Percentiles rank a stretch among this genome's conserved stretches.
Evolutionary conservation across 2,888 invertebrate species (phyloP).

Genomic region (Theretra japonica): DNA sequence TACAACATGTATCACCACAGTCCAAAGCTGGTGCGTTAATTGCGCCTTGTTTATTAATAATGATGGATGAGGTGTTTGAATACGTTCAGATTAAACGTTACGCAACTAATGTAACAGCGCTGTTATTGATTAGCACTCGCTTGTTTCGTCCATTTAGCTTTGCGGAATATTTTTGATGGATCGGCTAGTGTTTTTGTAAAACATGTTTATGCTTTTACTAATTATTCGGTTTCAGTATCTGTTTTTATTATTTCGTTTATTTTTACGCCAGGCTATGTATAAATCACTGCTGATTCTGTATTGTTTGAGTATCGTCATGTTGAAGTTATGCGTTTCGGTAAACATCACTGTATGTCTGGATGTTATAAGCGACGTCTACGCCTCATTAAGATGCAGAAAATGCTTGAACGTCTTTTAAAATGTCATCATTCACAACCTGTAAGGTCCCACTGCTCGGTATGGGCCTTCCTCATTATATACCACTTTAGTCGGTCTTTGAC

Average conservation of each 20-base stretch:
- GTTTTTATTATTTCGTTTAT: neutral
- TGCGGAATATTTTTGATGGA: constrained; percentile 11
- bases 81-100: constrained; percentile 15
- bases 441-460: too few relatives aligned
- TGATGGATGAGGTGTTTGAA: constrained; percentile 51
- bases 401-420: too few relatives aligned
- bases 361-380: too few relatives aligned
- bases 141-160: neutral
- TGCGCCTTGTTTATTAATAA: constrained; percentile 57
- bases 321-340: too few relatives aligned
- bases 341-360: too few relatives aligned
- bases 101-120: constrained; percentile 8
- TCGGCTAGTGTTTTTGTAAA: constrained; percentile 4
- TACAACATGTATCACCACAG: neutral
- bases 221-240: neutral
- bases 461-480: too few relatives aligned
- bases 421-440: too few relatives aligned
- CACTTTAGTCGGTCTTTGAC: too few relatives aligned
- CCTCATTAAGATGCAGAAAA: too few relatives aligned
- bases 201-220: neutral
- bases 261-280: neutral
- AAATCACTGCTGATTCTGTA: neutral
- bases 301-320: too few relatives aligned
- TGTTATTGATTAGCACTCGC: constrained; percentile 13
- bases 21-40: constrained; percentile 42